Conservation (phyloP, 1,140 invertebrate species). For the Mactra quadrangularis region DNA sequence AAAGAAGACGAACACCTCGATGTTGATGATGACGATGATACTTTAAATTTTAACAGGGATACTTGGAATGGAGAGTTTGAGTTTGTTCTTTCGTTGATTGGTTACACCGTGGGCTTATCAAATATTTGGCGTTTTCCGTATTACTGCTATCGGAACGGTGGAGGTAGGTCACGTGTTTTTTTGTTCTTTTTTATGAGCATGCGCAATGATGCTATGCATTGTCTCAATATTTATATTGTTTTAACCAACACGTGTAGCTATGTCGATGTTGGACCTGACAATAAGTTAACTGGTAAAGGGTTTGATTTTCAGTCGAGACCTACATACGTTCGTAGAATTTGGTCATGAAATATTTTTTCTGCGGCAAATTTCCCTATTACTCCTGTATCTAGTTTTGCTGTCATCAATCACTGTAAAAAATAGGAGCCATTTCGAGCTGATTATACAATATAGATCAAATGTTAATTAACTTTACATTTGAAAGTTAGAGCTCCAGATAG, state of each 20-base stretch:
- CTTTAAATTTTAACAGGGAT: too few species aligned
- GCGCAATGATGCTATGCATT: not conserved
- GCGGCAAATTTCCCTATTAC: too few species aligned
- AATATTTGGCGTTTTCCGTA: conserved; percentile 3
- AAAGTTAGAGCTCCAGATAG: too few species aligned
- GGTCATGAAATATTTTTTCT: not conserved
- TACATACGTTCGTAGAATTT: not conserved
- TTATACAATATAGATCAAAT: too few species aligned
- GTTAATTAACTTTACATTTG: too few species aligned
- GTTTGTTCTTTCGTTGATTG: not conserved
- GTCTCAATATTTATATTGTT: not conserved
- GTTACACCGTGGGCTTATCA: not conserved
- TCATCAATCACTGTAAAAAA: too few species aligned
- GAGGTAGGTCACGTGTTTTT: not conserved
- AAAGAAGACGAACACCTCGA: too few species aligned
- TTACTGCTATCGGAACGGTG: not conserved
- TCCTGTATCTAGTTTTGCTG: too few species aligned
- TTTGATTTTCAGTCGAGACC: not conserved
- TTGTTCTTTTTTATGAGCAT: not conserved
- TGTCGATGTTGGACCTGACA: not conserved
- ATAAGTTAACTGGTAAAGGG: not conserved
- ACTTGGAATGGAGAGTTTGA: not conserved
- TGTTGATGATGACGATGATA: too few species aligned
- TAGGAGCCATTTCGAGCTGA: too few species aligned
- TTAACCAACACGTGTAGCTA: not conserved